These are phyloP conservation scores for Gymnoscopelus braueri DNA, from an alignment of 2,797 vertebrate genomes.

Conservation along the genomic window DNA sequence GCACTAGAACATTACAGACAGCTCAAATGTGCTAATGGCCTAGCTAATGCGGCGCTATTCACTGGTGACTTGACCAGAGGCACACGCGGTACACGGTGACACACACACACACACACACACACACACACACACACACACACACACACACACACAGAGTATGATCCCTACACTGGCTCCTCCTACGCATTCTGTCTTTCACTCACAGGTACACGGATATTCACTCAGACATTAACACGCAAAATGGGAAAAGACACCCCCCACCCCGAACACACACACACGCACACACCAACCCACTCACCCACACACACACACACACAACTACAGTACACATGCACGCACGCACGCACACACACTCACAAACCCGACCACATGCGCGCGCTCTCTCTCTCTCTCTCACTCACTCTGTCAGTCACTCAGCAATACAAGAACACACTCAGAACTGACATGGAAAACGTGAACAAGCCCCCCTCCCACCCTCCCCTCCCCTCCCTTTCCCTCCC, in stretches of 20 bases:
- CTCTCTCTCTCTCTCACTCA: constrained; percentile 16
- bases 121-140: constrained; percentile 37
- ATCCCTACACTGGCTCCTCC: constrained; percentile 25
- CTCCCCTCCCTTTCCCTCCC: no score
- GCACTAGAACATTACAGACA: constrained; percentile 74
- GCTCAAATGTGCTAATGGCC: constrained; percentile 80
- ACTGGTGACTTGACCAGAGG: constrained; percentile 72
- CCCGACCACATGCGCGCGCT: no score
- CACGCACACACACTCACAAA: no score
- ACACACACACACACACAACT: neutral
- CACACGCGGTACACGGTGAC: neutral
- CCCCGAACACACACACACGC: constrained; percentile 2
- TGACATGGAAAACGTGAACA: constrained; percentile 20
- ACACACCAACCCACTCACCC: neutral
- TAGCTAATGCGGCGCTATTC: constrained; percentile 80
- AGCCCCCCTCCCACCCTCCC: no score
- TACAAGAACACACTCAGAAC: constrained; percentile 8
- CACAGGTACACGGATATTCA: constrained; percentile 70
- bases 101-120: neutral
- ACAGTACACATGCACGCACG: no score
- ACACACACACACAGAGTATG: constrained; percentile 9
- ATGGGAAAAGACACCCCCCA: constrained; percentile 34
- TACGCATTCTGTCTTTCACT: constrained; percentile 63
- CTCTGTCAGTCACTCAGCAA: constrained; percentile 41
- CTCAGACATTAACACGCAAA: constrained; percentile 67